Conservation (phyloP, 2,797 vertebrate species). For the Parauchenoglanis ngamensis region DNA sequence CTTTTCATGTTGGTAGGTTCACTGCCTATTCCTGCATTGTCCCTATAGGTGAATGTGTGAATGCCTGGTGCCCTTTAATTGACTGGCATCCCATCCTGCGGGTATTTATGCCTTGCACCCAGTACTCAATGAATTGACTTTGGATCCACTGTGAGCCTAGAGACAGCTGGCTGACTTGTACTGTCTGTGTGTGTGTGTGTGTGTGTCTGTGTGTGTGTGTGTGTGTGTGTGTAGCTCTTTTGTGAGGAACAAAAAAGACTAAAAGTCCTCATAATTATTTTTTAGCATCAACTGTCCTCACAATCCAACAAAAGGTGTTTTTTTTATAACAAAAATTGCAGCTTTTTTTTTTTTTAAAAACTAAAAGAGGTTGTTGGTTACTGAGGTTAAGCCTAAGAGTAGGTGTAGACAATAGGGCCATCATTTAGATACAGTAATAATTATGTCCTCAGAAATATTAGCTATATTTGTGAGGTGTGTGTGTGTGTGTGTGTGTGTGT, state of each 20-base stretch:
- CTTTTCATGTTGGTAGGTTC: background rate
- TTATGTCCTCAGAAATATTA: background rate
- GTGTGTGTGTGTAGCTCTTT: background rate
- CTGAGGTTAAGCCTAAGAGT: background rate
- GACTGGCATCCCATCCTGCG: background rate
- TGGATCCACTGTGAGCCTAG: background rate
- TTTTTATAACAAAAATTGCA: background rate
- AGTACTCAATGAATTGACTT: background rate
- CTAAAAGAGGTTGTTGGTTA: background rate
- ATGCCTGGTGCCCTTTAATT: background rate
- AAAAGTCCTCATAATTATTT: background rate
- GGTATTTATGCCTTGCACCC: background rate
- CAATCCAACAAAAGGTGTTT: background rate
- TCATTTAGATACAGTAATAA: no score
- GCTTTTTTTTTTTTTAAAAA: background rate
- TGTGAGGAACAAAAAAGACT: background rate
- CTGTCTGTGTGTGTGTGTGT: background rate
- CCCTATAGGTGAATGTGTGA: background rate
- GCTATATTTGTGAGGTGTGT: background rate
- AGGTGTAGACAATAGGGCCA: background rate
- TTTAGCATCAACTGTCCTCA: background rate
- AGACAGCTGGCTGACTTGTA: background rate
- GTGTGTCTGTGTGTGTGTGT: background rate
- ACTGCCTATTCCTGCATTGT: background rate
- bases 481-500: background rate